phyloP scores from a whole-genome alignment of 2,888 invertebrate genomes.

The Apamea epomidion region DNA sequence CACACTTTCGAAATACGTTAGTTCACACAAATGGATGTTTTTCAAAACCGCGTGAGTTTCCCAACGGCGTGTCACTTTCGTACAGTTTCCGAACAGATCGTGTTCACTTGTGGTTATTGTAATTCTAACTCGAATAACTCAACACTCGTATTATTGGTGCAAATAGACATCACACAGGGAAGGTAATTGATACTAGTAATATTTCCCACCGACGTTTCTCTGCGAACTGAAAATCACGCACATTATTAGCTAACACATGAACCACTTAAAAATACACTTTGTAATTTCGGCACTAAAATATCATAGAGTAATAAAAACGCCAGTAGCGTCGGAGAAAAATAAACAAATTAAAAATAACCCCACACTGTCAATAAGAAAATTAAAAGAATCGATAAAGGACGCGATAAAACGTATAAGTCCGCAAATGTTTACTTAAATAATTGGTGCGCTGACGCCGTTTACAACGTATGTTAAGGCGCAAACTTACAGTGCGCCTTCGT shows the following conservation, averaged over 20 bases:
- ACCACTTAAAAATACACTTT: constrained; percentile 74
- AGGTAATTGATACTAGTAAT: constrained; percentile 85
- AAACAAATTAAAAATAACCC: constrained; percentile 62
- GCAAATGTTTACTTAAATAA: constrained; percentile 80
- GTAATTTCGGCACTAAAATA: constrained; percentile 71
- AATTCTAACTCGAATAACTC: constrained; percentile 82
- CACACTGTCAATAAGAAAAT: constrained; percentile 69
- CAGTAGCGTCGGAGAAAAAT: constrained; percentile 44
- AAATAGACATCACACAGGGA: constrained; percentile 86
- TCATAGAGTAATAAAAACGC: constrained; percentile 73
- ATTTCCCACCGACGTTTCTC: constrained; percentile 82
- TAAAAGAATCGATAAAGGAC: constrained; percentile 72
- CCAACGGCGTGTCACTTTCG: constrained; percentile 87
- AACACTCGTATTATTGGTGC: constrained; percentile 82
- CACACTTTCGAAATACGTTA: constrained; percentile 73
- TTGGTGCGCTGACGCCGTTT: constrained; percentile 70
- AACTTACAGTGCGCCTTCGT: constrained; percentile 74
- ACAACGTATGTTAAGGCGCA: constrained; percentile 70
- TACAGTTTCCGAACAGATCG: constrained; percentile 83
- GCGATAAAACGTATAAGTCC: constrained; percentile 72
- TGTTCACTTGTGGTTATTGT: constrained; percentile 89
- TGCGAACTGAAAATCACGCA: constrained; percentile 85
- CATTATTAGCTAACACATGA: constrained; percentile 73
- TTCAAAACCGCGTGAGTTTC: constrained; percentile 86
- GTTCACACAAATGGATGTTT: constrained; percentile 80